Conservation (phyloP, 92 coral and sea anemone genomes). For the Epizoanthus fatuus region DNA sequence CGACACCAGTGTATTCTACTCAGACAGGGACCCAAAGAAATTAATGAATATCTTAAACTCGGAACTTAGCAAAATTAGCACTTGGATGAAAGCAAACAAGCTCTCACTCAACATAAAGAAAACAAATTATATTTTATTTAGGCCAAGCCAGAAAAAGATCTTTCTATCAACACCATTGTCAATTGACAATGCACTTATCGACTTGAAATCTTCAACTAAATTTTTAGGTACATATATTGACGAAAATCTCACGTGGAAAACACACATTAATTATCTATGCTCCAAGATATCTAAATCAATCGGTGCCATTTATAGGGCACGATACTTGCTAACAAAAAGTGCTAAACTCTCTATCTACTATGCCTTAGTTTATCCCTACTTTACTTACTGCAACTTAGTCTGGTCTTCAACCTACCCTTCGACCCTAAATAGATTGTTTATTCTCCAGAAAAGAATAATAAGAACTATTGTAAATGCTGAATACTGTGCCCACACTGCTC, state of each 20-base stretch:
- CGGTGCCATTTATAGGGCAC: neutral
- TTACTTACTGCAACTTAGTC: neutral
- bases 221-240: too few species aligned
- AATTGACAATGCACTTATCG: too few species aligned
- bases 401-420: neutral
- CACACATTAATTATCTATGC: neutral
- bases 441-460: neutral
- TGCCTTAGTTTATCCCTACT: neutral
- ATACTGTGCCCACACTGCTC: too few species aligned
- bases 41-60: neutral
- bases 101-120: neutral
- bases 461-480: neutral
- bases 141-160: too few species aligned
- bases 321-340: neutral
- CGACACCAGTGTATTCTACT: neutral
- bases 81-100: neutral
- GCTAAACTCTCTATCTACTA: neutral
- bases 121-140: neutral
- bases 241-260: neutral
- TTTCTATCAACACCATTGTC: too few species aligned
- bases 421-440: neutral
- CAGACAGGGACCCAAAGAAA: conserved; percentile 1
- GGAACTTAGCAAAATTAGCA: neutral
- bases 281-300: neutral
- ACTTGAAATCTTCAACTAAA: too few species aligned